Evolutionary conservation across 1,140 invertebrate genomes (phyloP), one percentile per base, ranked within the genome.

Genomic region (Capitella teleta): DNA sequence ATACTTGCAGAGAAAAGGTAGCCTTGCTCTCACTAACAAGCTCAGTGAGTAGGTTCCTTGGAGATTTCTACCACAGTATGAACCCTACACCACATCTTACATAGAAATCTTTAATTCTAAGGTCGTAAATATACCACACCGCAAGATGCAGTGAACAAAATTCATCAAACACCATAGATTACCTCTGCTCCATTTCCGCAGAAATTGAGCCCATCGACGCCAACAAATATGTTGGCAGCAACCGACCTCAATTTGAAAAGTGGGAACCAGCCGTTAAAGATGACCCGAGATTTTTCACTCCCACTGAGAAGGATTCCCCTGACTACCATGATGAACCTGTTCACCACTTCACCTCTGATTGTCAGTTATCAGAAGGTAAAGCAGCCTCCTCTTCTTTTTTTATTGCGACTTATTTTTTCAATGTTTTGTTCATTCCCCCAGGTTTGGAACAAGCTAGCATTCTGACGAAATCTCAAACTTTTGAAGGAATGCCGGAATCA

Each of bases 381-480:
- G 3, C 3, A 3, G n/a, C 3, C 25, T 10, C 0, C 8, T 6
- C 3, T 3, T 14, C 18, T 2, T 21, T 25, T 43, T 25, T 8
- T 12, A n/a, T 21, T 2, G 24, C 28, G 2, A 25, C 5, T 25
- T 24, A 16, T 10, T 21, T 44, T 25, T 23, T 44, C 14, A 19
- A 43, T 21, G 16, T 19, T 2, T n/a, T 16, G 25, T 4, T 24
- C n/a, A 3, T 43, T 38, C 10, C 54, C 43, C 6, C 38, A 61
- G 62, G 58, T 8, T 41, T 53, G 21, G 58, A 58, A 42, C 60
- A 62, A 54, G 61, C 54, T 8, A 56, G 54, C 24, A 45, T 57
- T 42, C 51, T 64, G 12, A 60, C 60, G 10, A 64, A 64, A 44
- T 49, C 59, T 21, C 47, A 56, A 37, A 43, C 28, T 19, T 59